These are phyloP conservation scores for Trialeurodes vaporariorum DNA, from an alignment of 1,140 invertebrate genomes.

Conservation along the genomic window DNA sequence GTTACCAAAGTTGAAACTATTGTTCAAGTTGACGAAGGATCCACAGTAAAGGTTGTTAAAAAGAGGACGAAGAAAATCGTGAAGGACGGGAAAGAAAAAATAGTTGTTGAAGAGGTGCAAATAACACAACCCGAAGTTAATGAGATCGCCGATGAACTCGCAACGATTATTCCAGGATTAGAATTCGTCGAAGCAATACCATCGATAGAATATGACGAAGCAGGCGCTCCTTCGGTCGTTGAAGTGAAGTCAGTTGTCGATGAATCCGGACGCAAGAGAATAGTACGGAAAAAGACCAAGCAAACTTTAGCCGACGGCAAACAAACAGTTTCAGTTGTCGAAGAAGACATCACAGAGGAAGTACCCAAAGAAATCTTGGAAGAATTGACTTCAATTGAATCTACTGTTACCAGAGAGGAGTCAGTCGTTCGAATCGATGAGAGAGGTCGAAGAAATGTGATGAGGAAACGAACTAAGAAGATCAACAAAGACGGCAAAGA, in stretches of 20 bases:
- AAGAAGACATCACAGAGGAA: background rate
- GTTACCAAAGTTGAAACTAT: background rate
- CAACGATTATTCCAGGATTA: background rate
- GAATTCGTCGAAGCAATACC: background rate
- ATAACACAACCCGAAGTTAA: background rate
- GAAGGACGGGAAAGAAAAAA: background rate
- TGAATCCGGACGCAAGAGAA: background rate
- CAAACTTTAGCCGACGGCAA: background rate
- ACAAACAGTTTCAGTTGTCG: background rate
- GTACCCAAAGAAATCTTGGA: background rate
- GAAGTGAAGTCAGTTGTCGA: background rate
- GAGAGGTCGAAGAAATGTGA: background rate
- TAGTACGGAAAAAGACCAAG: background rate
- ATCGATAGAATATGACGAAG: background rate
- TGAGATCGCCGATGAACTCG: background rate
- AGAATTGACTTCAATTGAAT: background rate
- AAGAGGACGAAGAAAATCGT: background rate
- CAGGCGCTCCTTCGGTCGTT: background rate
- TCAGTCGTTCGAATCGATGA: background rate
- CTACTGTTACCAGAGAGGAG: background rate
- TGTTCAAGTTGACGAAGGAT: background rate
- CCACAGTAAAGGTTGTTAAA: background rate
- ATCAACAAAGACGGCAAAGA: slow-evolving; percentile 3
- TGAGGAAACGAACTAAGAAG: slow-evolving; percentile 6
- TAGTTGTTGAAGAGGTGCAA: background rate